phyloP scores from a whole-genome alignment of 2,113 vertebrate species.

The Aptenodytes patagonicus region DNA sequence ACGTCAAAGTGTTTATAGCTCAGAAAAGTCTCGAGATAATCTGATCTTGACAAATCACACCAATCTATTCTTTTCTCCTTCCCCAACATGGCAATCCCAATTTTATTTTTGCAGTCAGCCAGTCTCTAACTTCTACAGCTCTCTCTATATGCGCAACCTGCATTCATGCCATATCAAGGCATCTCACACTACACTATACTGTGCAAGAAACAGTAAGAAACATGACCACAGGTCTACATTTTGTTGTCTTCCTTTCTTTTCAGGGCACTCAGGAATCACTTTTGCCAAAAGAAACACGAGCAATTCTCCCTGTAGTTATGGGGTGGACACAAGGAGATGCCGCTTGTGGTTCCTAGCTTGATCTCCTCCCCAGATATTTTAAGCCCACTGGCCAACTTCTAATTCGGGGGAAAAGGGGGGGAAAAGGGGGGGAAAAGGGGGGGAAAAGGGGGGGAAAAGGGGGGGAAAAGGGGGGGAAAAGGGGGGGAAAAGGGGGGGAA shows the following conservation, averaged over 20 bases:
- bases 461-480: neutral
- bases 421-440: neutral
- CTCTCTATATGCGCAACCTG: accelerated
- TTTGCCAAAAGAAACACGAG: neutral
- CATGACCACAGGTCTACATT: neutral
- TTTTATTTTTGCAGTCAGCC: neutral
- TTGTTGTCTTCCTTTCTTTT: neutral
- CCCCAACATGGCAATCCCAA: neutral
- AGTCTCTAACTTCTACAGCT: neutral
- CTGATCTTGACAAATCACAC: neutral
- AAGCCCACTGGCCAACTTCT: neutral
- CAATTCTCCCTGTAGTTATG: neutral
- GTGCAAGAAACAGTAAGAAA: neutral
- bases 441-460: no score
- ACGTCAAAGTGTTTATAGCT: neutral
- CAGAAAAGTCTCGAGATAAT: neutral
- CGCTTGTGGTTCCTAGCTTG: neutral
- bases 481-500: no score
- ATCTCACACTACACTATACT: accelerated
- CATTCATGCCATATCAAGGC: neutral
- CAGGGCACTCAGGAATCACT: neutral
- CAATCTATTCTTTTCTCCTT: neutral
- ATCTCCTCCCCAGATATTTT: neutral
- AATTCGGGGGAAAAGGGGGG: neutral
- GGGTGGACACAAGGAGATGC: neutral